Conservation (phyloP, 1,140 invertebrate species). For the Rhopalosiphum maidis region DNA sequence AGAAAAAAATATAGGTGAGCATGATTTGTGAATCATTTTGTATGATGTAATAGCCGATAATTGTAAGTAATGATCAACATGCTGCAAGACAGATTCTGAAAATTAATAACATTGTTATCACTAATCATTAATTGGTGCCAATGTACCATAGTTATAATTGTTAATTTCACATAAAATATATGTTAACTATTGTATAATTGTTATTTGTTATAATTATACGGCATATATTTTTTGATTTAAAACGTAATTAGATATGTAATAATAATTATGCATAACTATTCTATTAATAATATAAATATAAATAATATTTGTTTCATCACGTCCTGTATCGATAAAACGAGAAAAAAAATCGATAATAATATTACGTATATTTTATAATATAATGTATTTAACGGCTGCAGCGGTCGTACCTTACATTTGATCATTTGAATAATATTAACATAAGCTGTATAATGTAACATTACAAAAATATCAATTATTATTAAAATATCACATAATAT, state of each 20-base stretch:
- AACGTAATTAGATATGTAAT: neutral
- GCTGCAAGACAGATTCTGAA: neutral
- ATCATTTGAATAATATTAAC: neutral
- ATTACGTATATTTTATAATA: neutral
- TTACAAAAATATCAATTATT: neutral
- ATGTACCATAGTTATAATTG: neutral
- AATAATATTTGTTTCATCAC: neutral
- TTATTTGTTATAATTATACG: neutral
- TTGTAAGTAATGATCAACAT: neutral
- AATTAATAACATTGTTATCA: neutral
- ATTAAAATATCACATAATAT: neutral
- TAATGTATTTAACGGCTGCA: neutral
- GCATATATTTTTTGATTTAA: neutral
- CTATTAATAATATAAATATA: neutral
- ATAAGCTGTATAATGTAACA: neutral
- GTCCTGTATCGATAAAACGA: neutral
- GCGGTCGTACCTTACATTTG: neutral
- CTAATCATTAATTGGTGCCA: neutral
- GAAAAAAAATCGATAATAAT: neutral
- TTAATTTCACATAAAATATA: neutral
- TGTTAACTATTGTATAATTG: neutral
- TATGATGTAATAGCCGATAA: neutral
- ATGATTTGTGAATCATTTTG: neutral
- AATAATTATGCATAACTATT: neutral
- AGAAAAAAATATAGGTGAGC: neutral